These are phyloP conservation scores for Eilema depressum DNA, from an alignment of 2,888 invertebrate species.

Conservation along the genomic window DNA sequence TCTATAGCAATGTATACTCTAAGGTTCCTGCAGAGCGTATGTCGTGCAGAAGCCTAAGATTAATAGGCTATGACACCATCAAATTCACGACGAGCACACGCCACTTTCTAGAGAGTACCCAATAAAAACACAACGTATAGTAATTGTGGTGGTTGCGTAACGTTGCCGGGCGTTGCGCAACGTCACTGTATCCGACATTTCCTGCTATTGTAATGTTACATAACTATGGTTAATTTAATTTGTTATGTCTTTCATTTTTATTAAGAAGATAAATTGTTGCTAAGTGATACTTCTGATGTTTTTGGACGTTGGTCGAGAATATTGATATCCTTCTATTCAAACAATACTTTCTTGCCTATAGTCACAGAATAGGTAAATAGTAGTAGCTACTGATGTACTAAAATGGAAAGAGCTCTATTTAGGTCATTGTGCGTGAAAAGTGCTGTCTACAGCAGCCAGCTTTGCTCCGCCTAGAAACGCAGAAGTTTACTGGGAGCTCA, in stretches of 20 bases:
- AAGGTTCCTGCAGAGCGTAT: slow-evolving; percentile 23
- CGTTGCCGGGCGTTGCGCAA: slow-evolving; percentile 30
- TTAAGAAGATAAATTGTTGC: slow-evolving; percentile 24
- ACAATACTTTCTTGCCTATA: too few species aligned
- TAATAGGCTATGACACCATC: slow-evolving; percentile 18
- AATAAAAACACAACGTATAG: slow-evolving; percentile 44
- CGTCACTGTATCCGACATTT: slow-evolving; percentile 34
- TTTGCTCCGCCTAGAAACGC: too few species aligned
- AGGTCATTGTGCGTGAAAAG: too few species aligned
- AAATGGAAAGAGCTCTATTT: too few species aligned
- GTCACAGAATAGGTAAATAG: too few species aligned
- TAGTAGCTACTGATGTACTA: too few species aligned
- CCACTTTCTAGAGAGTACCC: slow-evolving; percentile 42
- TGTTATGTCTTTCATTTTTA: slow-evolving; percentile 23
- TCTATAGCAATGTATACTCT: too few species aligned
- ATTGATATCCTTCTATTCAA: too few species aligned
- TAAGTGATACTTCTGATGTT: background rate
- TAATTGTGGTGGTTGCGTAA: slow-evolving; percentile 42
- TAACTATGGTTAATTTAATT: slow-evolving; percentile 43
- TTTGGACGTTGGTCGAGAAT: too few species aligned
- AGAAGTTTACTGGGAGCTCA: too few species aligned
- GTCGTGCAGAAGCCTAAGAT: slow-evolving; percentile 24
- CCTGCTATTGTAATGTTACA: slow-evolving; percentile 43
- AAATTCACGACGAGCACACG: slow-evolving; percentile 37
- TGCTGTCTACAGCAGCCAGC: too few species aligned